Evolutionary conservation across 1,140 invertebrate species (phyloP).

Genomic region (Tachypleus tridentatus): DNA sequence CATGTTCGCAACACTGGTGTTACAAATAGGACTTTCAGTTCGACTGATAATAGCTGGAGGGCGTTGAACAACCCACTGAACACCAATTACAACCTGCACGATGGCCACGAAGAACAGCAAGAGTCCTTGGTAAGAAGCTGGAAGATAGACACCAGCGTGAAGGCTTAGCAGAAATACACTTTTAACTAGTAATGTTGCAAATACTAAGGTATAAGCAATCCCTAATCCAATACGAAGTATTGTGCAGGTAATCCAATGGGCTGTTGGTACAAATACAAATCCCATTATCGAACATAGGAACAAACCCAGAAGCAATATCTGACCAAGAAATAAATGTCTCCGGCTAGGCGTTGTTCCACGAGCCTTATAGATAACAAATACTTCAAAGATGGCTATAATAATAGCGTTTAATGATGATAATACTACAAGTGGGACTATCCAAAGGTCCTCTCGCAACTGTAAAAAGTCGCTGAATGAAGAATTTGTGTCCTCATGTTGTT

Average conservation of each 20-base stretch:
- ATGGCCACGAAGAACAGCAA: conserved; percentile 68
- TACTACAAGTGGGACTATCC: conserved; percentile 72
- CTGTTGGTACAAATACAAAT: conserved; percentile 64
- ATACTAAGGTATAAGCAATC: conserved; percentile 74
- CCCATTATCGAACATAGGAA: conserved; percentile 68
- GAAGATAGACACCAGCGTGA: conserved; percentile 82
- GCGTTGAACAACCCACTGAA: conserved; percentile 29
- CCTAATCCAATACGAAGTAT: conserved; percentile 72
- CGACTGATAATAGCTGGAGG: conserved; percentile 10
- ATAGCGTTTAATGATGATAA: conserved; percentile 63
- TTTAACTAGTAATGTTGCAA: conserved; percentile 82
- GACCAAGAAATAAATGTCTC: conserved; percentile 77
- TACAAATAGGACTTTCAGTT: conserved; percentile 16
- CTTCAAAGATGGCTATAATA: conserved; percentile 68
- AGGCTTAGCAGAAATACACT: conserved; percentile 83
- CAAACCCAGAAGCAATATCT: conserved; percentile 74
- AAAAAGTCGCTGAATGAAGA: conserved; percentile 1
- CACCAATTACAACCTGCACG: conserved; percentile 61
- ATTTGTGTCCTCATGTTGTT: not conserved
- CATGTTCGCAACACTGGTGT: conserved; percentile 40
- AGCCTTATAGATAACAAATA: conserved; percentile 75
- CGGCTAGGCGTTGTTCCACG: conserved; percentile 66
- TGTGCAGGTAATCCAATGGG: conserved; percentile 54
- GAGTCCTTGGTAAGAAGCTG: conserved; percentile 75
- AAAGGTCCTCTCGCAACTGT: conserved; percentile 44